Conservation (phyloP, 2,797 vertebrate genomes). For the Platyrinchus mystaceus region DNA sequence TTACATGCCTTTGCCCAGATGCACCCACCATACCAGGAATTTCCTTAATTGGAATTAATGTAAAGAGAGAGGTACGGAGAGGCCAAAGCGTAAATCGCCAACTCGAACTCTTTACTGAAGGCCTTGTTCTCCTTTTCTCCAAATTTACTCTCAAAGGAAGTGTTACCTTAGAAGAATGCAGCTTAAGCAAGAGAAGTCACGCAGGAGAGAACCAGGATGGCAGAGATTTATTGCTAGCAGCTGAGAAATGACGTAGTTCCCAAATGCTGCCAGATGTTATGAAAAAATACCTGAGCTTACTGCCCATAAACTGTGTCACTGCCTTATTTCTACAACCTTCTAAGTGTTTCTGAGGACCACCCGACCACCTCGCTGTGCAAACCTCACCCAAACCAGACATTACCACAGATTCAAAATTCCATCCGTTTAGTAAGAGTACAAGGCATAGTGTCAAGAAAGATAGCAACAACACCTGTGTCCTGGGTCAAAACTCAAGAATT, state of each 20-base stretch:
- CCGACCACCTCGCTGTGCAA: not conserved
- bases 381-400: not conserved
- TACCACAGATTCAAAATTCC: not conserved
- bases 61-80: not conserved
- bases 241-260: not conserved
- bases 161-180: not conserved
- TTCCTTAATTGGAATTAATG: not conserved
- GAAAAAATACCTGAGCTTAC: not conserved
- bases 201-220: not conserved
- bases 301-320: not conserved
- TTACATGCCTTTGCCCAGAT: not conserved
- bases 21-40: not conserved
- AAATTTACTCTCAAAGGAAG: not conserved
- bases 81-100: not conserved
- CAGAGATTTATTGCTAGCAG: constrained; percentile 18
- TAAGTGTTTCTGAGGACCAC: not conserved
- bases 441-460: not conserved
- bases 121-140: not conserved
- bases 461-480: not conserved
- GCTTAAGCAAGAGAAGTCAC: not conserved
- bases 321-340: not conserved
- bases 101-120: not conserved
- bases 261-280: not conserved
- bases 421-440: not conserved
- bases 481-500: not conserved